These are phyloP conservation scores for Bubalus kerabau DNA, from an alignment of 2,113 vertebrate genomes.

Conservation along the genomic window DNA sequence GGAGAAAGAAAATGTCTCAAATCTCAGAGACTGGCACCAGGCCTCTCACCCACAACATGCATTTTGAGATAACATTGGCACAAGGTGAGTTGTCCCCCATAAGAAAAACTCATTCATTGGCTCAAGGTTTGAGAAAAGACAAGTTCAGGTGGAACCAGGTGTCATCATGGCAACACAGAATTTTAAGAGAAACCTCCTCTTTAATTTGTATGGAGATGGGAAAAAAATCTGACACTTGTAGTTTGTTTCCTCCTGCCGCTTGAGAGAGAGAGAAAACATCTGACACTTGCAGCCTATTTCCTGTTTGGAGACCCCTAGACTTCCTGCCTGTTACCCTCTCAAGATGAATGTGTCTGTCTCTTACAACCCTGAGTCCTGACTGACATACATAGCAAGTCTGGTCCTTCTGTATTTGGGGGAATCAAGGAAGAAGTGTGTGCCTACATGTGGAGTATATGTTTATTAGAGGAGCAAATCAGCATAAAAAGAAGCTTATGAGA, in stretches of 20 bases:
- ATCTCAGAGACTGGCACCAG: background rate
- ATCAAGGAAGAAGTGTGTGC: background rate
- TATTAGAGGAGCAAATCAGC: background rate
- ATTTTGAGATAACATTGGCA: background rate
- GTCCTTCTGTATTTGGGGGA: background rate
- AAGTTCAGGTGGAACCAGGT: background rate
- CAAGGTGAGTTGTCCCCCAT: background rate
- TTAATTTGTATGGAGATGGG: background rate
- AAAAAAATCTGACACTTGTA: background rate
- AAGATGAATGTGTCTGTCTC: background rate
- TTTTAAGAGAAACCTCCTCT: background rate
- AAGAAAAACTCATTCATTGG: background rate
- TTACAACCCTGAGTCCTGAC: background rate
- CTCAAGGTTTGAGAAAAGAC: background rate
- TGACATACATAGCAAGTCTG: background rate
- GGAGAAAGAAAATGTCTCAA: background rate
- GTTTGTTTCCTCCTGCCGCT: background rate
- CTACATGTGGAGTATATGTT: background rate
- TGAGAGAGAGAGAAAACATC: background rate
- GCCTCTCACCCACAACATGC: background rate
- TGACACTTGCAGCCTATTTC: background rate
- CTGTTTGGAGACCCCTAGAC: background rate
- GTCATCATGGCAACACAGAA: background rate
- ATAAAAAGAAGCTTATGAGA: background rate
- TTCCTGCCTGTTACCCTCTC: background rate